These are phyloP conservation scores for Pristionchus fissidentatus DNA, from an alignment of 2,888 invertebrate species.

Conservation along the genomic window DNA sequence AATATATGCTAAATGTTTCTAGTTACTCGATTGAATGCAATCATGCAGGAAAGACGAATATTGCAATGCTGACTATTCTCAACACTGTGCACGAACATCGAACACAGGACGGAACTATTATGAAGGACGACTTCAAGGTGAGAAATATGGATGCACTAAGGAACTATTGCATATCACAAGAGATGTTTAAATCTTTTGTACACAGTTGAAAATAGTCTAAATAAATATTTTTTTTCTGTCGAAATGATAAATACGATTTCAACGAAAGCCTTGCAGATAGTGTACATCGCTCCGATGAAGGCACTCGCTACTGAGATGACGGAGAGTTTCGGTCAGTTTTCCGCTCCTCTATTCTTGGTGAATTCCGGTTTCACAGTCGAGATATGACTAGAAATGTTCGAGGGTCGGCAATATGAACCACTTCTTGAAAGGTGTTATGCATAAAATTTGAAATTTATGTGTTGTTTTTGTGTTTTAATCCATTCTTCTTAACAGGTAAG, in stretches of 20 bases:
- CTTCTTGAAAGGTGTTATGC: not conserved
- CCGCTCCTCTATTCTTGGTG: not conserved
- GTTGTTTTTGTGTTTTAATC: not conserved
- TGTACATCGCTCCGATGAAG: slow-evolving; percentile 99
- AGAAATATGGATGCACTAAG: not conserved
- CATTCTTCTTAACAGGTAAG: slow-evolving; percentile 82
- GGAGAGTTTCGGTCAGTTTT: slow-evolving; percentile 80
- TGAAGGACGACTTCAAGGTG: slow-evolving; percentile 93
- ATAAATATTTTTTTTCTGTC: slow-evolving; percentile 19
- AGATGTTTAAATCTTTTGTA: not conserved
- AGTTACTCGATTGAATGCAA: no score
- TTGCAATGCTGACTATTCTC: slow-evolving; percentile 92
- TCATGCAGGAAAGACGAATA: slow-evolving; percentile 93
- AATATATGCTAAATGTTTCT: no score
- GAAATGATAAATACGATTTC: not conserved
- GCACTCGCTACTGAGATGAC: slow-evolving; percentile 99
- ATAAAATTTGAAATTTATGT: not conserved
- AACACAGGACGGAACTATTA: slow-evolving; percentile 84
- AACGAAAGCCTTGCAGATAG: slow-evolving; percentile 82
- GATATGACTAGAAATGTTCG: not conserved
- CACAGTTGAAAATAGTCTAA: not conserved
- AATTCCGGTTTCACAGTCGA: no score
- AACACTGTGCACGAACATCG: slow-evolving; percentile 90
- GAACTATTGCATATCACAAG: not conserved
- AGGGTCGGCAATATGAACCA: no score